Evolutionary conservation across 2,113 vertebrate genomes (phyloP).

Genomic region (Oreochromis spilurus): DNA sequence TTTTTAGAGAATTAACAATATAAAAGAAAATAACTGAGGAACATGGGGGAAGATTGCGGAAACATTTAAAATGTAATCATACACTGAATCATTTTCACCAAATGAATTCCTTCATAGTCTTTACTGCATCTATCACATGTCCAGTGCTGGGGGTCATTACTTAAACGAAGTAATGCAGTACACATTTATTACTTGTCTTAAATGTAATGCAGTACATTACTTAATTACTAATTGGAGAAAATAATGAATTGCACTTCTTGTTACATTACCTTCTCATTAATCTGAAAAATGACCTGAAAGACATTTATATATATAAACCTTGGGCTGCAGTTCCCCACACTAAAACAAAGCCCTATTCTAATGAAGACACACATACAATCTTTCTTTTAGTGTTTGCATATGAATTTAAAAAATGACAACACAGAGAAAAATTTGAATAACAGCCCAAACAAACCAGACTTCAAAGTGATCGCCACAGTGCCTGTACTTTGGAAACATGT

Average conservation of each 20-base stretch:
- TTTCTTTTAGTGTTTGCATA: not conserved
- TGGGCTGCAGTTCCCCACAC: not conserved
- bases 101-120: not conserved
- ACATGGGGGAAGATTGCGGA: not conserved
- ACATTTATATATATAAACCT: not conserved
- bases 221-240: too few species aligned
- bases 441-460: not conserved
- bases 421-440: not conserved
- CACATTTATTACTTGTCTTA: too few species aligned
- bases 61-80: not conserved
- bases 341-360: not conserved
- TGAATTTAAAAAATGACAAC: not conserved
- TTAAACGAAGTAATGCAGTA: too few species aligned
- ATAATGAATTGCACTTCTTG: too few species aligned
- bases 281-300: not conserved
- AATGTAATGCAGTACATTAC: too few species aligned
- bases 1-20: not conserved
- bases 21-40: not conserved
- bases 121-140: not conserved
- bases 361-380: not conserved
- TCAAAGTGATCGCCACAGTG: not conserved
- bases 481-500: not conserved
- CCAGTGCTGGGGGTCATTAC: too few species aligned
- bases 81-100: not conserved
- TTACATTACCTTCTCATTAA: too few species aligned